phyloP scores from a whole-genome alignment of 2,797 vertebrate species.

The Triplophysa yarkandensis region DNA sequence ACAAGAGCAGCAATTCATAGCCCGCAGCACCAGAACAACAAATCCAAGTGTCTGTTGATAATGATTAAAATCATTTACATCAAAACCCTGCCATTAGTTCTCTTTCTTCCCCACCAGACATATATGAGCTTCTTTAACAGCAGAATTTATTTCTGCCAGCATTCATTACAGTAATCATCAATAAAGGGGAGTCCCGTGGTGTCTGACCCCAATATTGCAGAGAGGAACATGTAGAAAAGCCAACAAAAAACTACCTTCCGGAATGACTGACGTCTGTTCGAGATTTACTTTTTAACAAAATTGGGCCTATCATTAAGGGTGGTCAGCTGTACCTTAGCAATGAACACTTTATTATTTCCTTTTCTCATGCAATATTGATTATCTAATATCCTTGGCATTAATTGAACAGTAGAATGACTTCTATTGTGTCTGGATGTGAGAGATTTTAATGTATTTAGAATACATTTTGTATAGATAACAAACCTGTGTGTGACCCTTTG shows the following conservation, averaged over 20 bases:
- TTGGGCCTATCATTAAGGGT: constrained; percentile 61
- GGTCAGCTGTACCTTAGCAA: constrained; percentile 2
- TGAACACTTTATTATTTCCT: constrained; percentile 8
- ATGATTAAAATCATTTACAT: constrained; percentile 51
- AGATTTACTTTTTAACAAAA: constrained; percentile 60
- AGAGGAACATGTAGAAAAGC: constrained; percentile 63
- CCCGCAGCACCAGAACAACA: not conserved
- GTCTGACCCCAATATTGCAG: constrained; percentile 72
- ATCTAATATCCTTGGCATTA: not conserved
- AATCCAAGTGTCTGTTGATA: not conserved
- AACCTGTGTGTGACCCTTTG: too few relatives aligned
- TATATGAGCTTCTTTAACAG: constrained; percentile 61
- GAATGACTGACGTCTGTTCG: constrained; percentile 68
- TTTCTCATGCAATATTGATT: not conserved
- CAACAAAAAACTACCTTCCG: constrained; percentile 59
- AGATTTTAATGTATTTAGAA: not conserved
- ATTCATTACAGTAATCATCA: constrained; percentile 72
- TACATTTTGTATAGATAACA: not conserved
- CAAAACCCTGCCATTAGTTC: constrained; percentile 26
- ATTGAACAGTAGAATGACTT: not conserved
- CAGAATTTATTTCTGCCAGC: constrained; percentile 71
- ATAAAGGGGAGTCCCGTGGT: constrained; percentile 65
- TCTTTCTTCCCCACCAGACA: constrained; percentile 39
- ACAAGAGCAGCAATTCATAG: not conserved
- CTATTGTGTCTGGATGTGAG: not conserved